A percentile compares a stretch with the other conserved stretches of the same genome.
Conservation (phyloP, 1,140 invertebrate species). For the Teleopsis dalmanni region DNA sequence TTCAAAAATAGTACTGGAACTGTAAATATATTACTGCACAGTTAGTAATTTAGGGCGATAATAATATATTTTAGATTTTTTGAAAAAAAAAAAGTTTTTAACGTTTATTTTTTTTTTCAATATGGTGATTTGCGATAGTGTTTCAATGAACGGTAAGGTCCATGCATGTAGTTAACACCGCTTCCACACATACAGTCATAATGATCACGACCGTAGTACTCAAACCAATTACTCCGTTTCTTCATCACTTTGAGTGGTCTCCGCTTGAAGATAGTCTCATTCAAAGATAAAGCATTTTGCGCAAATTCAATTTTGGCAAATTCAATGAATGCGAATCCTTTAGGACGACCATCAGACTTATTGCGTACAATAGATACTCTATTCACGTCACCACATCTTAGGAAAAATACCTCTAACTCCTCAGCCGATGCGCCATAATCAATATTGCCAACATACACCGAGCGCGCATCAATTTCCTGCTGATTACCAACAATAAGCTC, state of each 20-base stretch:
- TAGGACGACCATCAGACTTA: not conserved
- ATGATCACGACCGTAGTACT: not conserved
- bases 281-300: not conserved
- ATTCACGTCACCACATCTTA: not conserved
- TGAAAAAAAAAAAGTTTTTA: no score
- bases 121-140: no score
- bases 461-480: not conserved
- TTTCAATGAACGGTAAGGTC: not conserved
- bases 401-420: not conserved
- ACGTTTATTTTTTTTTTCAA: no score
- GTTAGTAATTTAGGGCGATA: no score
- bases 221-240: no score
- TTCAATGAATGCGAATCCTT: not conserved
- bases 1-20: no score
- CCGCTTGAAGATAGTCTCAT: not conserved
- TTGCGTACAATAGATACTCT: not conserved
- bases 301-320: no score
- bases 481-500: no score
- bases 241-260: no score
- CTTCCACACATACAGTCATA: not conserved
- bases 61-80: no score
- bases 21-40: no score
- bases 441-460: not conserved
- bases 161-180: not conserved
- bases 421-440: not conserved